Evolutionary conservation across 2,797 vertebrate species (phyloP).

Genomic region (Propithecus perrieri): DNA sequence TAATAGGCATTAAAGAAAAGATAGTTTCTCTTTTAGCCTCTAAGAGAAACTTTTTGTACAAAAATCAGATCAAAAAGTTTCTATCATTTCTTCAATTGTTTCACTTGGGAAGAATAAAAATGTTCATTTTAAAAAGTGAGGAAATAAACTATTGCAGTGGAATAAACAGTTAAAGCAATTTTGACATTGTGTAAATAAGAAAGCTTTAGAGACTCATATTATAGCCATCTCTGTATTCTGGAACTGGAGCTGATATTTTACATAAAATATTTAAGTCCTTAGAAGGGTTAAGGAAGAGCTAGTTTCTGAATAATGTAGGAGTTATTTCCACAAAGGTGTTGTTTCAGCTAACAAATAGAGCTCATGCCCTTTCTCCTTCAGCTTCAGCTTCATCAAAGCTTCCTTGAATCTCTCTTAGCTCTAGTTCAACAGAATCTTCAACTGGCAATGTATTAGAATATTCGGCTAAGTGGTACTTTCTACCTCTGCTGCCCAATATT

Average conservation of each 20-base stretch:
- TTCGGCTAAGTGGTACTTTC: background rate
- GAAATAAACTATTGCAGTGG: background rate
- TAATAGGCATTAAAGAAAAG: background rate
- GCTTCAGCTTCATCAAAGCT: background rate
- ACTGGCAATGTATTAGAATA: background rate
- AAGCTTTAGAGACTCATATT: background rate
- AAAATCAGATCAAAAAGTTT: background rate
- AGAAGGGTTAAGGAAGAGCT: background rate
- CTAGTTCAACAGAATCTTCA: background rate
- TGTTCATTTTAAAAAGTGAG: slow-evolving; percentile 28
- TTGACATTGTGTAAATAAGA: background rate
- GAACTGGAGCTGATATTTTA: background rate
- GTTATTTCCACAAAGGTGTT: background rate
- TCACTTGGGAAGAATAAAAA: slow-evolving; percentile 11
- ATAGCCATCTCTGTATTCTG: background rate
- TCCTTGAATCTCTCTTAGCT: background rate
- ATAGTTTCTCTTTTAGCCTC: background rate
- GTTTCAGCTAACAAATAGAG: background rate
- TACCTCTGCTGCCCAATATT: background rate
- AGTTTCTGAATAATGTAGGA: background rate
- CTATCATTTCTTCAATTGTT: background rate
- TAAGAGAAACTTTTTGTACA: background rate
- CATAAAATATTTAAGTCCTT: background rate
- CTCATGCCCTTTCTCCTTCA: background rate
- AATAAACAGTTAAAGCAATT: background rate